Evolutionary conservation across 2,797 vertebrate genomes (phyloP), one percentile per base, ranked within the genome.

Genomic region (Eulemur albifrons): DNA sequence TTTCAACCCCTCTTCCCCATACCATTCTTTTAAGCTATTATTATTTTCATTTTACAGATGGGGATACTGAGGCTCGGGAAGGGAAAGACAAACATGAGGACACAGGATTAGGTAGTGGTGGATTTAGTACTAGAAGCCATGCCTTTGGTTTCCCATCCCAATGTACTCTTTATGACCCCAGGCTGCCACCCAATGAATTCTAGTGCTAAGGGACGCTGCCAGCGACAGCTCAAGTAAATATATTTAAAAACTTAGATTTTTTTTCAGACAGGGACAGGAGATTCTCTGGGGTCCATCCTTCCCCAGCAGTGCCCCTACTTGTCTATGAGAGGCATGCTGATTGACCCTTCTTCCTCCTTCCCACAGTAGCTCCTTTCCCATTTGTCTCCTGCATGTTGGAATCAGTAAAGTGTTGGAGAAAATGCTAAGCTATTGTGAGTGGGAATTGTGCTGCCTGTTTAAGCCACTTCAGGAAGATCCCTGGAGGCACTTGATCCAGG

Each of bases 401-500:
- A 97, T 96, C 97, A 98, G 93, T 97, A 97, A 97, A 98, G 97
- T 96, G 52, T 96, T 98, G 96, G 96, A 95, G 93, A 92, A 94
- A 93, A 92, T 96, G 92, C 96, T 98, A 25, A 98, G 92, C 89
- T 92, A 52, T 97, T 97, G 88, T 97, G 97, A 97, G 92, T 96
- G 96, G 94, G 76, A 97, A 97, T 97, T 95, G 81, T 93, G 88
- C 94, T 97, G 94, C 90, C 70, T 94, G 73, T 38, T 94, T 98
- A 94, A 90, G 96, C 79, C 76, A 54, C 92, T 90, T 97, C 14
- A 95, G 96, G 95, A 87, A 86, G 69, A 97, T 97, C 95, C 95
- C 97, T 65, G 92, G 88, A 94, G 65, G 65, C 11, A 30, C 30
- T 88, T 75, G 18, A 48, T 95, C n/a, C 15, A 61, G 59, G 25